Base-by-base conservation (phyloP, 2,113 vertebrate species). In the Cottus gobio region DNA sequence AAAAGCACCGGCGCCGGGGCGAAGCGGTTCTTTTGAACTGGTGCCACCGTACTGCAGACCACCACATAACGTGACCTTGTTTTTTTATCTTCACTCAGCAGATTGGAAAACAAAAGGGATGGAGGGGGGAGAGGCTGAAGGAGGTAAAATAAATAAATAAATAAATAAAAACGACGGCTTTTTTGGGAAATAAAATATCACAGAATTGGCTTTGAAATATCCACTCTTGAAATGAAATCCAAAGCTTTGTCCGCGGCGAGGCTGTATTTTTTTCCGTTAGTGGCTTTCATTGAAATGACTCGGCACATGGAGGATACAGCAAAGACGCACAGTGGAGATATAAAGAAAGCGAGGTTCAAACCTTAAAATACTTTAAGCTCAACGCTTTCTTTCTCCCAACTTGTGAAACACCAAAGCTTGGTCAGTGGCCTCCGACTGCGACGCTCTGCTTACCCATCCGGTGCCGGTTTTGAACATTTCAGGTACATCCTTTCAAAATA, bases 61-160 rank as follows among this genome's bases (percentile, higher is more conserved):
- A 71, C 82, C n/a, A 82, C 63, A 50, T 37, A 22, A 77, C 57
- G 7, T 63, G 66, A 90, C 83, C 87, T 82, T 81, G 86, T 80
- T 89, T 86, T 89, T 86, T 82, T 83, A 87, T 84, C 80, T 74
- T 64, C 67, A 56, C 80, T 90, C 84, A 86, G 85, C 89, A 89
- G 72, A 84, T 60, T 60, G 60, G 61, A 84, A 89, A 81, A 90
- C 52, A 52, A 83, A 39, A 86, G n/a, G 52, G 36, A 86, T 50
- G 2, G 52, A 0, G 36, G 44, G 44, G 11, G 39, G 39, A 2
- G 31, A 31, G 5, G 61, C 42, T 1, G 42, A 69, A 50, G 62
- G 28, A 82, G 63, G 36, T 52, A 4, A 63, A 83, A n/a, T n/a
- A n/a, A n/a, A n/a, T n/a, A n/a, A n/a, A n/a, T n/a, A 72, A 80